Evolutionary conservation across 2,113 vertebrate species (phyloP), one percentile per base, ranked within the genome.

Genomic region (Campylorhamphus procurvoides): DNA sequence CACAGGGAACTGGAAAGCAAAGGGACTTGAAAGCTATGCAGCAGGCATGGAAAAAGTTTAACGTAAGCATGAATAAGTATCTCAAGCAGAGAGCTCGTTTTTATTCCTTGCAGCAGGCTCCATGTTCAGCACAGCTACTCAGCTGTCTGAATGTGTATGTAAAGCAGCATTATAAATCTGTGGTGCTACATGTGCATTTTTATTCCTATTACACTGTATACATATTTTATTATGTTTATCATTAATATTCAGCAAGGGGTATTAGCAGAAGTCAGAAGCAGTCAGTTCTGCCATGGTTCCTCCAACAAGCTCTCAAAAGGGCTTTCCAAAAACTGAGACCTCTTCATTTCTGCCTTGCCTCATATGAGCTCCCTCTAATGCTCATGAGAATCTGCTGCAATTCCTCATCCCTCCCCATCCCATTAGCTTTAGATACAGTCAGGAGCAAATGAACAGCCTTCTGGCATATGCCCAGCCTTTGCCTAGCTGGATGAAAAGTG

Each of bases 191-290:
- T 58, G 49, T 69, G 81, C 49, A 12, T 90, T 96, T 96, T 96
- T 53, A 94, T 95, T 97, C 90, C 94, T 96, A 96, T 97, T 96
- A 97, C 91, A 92, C 68, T 74, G 55, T 92, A 96, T 97, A 93
- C 95, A 97, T 97, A 95, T 97, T 97, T 96, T 93, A 97, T 95
- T 93, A 96, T 95, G 95, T 95, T 97, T 95, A 93, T 95, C 89
- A 96, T 97, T 97, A 96, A 94, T 92, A 97, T 96, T 96, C 94
- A 94, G 66, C 58, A 64, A 12, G 60, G 80, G 60, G 76, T 81
- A 95, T 96, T 96, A 94, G 88, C 80, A 96, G 83, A 88, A 97
- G 96, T 96, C 93, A 94, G 94, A 92, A 94, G 83, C 92, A 97
- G 93, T 97, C 93, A 95, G 90, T 95, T 93, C 79, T 91, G 90